Evolutionary conservation across 2,797 vertebrate genomes (phyloP), one percentile per base, ranked within the genome.

Genomic region (Cyclura pinguis): DNA sequence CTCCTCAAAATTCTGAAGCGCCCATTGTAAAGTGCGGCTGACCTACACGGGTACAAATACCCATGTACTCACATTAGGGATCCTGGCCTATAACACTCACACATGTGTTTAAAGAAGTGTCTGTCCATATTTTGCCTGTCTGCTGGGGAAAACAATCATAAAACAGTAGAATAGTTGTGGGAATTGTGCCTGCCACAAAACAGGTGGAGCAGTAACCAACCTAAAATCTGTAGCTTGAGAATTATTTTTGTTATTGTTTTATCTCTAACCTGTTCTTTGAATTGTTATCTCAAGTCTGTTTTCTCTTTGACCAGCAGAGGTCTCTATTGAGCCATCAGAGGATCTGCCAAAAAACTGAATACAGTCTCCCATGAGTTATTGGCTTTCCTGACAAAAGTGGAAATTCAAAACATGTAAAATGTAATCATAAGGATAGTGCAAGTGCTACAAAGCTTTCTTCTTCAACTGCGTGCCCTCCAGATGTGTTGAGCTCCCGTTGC

Each of bases 221-320:
- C 57, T 55, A 88, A 38, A 32, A 27, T 32, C 27, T n/a, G 38
- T 89, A 84, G 22, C 69, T 27, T 29, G 2, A 47, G 62, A 67
- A 85, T 73, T 74, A 14, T 57, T 35, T 27, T 73, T 35, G 35
- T 16, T 42, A 35, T 35, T n/a, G 67, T 77, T 77, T 38, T 77
- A 10, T 80, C 52, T 52, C 50, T 32, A 47, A 32, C 9, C 32
- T 32, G 1, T 69, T 69, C 67, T 69, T 69, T 86, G 16, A 47
- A 4, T 29, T 64, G 18, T 50, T 24, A 57, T 74, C 12, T 24
- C 20, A 32, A 10, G 7, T 42, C 67, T 83, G 14, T 89, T 93
- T 93, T 89, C 69, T 88, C 42, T 80, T 77, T 87, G 50, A 78
- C 93, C 94, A 86, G 91, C 86, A 89, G 94, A 86, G 67, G 93